A percentile compares a stretch with the other conserved stretches of the same genome.
These are phyloP conservation scores for Thera britannica DNA, from an alignment of 2,888 invertebrate species.

Conservation along the genomic window DNA sequence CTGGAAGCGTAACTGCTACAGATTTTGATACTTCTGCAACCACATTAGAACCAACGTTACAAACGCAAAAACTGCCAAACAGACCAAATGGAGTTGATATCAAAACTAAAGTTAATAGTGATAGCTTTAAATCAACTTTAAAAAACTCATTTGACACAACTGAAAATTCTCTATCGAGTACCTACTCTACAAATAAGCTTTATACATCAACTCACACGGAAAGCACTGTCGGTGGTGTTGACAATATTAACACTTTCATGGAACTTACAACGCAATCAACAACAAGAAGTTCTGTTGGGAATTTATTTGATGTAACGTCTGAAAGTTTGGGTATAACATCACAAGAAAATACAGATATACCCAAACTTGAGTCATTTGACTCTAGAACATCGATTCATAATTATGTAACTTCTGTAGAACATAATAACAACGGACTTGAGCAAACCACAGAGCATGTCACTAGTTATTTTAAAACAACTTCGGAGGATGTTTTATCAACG, in stretches of 20 bases:
- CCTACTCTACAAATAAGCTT: neutral
- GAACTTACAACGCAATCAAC: conserved; percentile 2
- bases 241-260: neutral
- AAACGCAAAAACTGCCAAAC: neutral
- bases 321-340: neutral
- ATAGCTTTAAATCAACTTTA: neutral
- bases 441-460: neutral
- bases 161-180: neutral
- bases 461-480: too few relatives aligned
- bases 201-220: neutral
- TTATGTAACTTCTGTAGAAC: neutral
- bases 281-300: neutral
- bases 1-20: neutral
- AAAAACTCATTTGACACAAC: neutral
- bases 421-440: neutral
- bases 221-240: neutral
- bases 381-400: neutral
- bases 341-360: neutral
- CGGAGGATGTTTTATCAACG: neutral
- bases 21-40: conserved; percentile 8
- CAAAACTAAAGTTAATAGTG: conserved; percentile 3
- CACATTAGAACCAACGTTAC: neutral
- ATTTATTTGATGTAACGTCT: neutral
- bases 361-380: neutral
- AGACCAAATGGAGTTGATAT: conserved; percentile 5